These are phyloP conservation scores for Amphimallon solstitiale DNA, from an alignment of 2,888 invertebrate genomes.

Conservation along the genomic window DNA sequence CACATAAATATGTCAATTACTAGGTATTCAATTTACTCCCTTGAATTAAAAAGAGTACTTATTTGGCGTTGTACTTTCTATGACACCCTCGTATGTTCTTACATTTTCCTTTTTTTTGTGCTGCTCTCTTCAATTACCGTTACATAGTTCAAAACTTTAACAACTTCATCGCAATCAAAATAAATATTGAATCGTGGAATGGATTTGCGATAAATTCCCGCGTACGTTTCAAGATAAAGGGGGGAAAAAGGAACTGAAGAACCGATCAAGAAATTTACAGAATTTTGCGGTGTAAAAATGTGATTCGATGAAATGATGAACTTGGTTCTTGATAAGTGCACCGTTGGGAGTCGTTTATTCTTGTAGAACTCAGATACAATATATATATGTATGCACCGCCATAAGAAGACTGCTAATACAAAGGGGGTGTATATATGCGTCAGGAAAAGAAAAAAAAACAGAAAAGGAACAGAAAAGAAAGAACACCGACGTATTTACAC, in stretches of 20 bases:
- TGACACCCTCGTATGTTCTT: too few species aligned
- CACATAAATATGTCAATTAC: too few species aligned
- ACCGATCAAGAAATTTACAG: background rate
- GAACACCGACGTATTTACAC: constrained; percentile 24
- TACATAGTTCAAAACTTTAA: background rate
- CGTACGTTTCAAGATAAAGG: background rate
- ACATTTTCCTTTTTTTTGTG: too few species aligned
- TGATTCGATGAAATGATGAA: constrained; percentile 54
- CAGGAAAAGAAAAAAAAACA: constrained; percentile 46
- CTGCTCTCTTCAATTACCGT: background rate
- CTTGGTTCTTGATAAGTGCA: constrained; percentile 49
- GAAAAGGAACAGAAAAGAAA: constrained; percentile 43
- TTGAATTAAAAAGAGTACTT: too few species aligned
- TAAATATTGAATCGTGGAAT: constrained; percentile 2
- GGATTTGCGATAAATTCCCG: constrained; percentile 6
- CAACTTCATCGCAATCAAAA: background rate
- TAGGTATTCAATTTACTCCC: too few species aligned
- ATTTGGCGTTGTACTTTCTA: too few species aligned
- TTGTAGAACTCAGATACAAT: constrained; percentile 38
- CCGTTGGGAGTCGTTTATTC: constrained; percentile 51
- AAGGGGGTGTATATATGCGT: background rate
- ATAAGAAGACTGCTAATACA: constrained; percentile 1
- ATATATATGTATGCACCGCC: constrained; percentile 21
- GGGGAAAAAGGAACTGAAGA: too few species aligned
- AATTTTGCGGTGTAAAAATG: constrained; percentile 48